Evolutionary conservation across 2,888 invertebrate species (phyloP), one percentile per base, ranked within the genome.

Genomic region (Heteropelma amictum): DNA sequence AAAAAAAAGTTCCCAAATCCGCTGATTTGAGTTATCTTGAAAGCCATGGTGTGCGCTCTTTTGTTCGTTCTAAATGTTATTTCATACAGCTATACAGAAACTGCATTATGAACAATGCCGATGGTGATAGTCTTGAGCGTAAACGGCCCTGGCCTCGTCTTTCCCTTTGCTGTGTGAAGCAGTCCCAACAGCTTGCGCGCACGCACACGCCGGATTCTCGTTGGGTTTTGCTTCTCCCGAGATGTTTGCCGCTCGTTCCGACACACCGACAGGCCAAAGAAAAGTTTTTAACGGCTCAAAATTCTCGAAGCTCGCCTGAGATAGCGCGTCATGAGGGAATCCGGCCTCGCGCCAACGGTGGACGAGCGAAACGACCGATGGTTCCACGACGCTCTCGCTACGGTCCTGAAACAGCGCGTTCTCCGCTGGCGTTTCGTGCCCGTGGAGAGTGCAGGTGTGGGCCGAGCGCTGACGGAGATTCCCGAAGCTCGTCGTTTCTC

Each of bases 361-460:
- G 21, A 21, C 23, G 47, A 21, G 30, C 17, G 2, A 8, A 30
- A 8, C 38, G 33, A 53, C 19, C n/a, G 30, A 12, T 54, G 73
- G 73, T 23, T 12, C 40, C 26, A 21, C 0, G 10, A 3, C 0
- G 2, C 28, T 0, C 6, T 6, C 10, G 69, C 3, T 67, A 69
- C 79, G 71, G 12, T n/a, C 54, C 78, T 77, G 79, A 17, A 49
- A 42, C 38, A 12, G 35, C 54, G 54, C 45, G 54, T 54, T 54
- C 45, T 54, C 79, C 79, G 84, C 82, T 82, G 76, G 79, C 79
- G 80, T 42, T 33, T 82, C 82, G 84, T 85, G 83, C 81, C 89
- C 49, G 38, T 17, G 89, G 90, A 90, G 90, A 90, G 90, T 90
- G 91, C 91, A 91, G 91, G 91, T 91, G 91, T 91, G 91, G 91